phyloP scores from a whole-genome alignment of 1,140 invertebrate genomes.

The Calliphora vicina region DNA sequence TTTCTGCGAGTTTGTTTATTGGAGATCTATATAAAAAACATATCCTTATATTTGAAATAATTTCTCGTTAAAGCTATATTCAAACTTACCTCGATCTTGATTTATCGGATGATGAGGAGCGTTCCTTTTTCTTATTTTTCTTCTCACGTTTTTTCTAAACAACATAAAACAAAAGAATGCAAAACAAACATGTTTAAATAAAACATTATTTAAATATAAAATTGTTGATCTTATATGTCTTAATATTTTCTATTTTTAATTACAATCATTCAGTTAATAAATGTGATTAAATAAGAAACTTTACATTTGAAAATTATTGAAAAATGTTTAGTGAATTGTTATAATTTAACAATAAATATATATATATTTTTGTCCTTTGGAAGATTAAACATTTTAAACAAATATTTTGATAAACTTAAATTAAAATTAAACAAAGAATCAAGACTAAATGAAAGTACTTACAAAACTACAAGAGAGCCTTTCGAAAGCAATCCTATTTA shows the following conservation, averaged over 20 bases:
- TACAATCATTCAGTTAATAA: not conserved
- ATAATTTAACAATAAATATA: not conserved
- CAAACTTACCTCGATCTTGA: conserved; percentile 52
- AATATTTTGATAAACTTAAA: not conserved
- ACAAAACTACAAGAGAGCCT: conserved; percentile 64
- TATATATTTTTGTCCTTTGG: not conserved
- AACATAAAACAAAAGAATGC: not conserved
- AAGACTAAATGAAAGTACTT: conserved; percentile 60
- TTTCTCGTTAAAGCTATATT: not conserved
- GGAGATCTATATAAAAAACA: conserved; percentile 10
- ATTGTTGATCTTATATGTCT: not conserved
- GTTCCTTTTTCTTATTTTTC: conserved; percentile 55
- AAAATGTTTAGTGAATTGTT: not conserved
- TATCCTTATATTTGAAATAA: not conserved
- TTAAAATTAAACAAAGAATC: conserved; percentile 52
- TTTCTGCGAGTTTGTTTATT: not conserved
- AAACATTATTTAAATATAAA: not conserved
- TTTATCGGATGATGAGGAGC: conserved; percentile 53
- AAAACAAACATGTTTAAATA: conserved; percentile 18
- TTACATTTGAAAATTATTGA: not conserved
- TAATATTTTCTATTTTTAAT: not conserved
- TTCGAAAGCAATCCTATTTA: conserved; percentile 63
- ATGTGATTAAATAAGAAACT: not conserved
- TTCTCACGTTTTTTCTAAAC: conserved; percentile 60
- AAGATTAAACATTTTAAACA: not conserved